Base-by-base conservation (phyloP, 23 tunicate genomes). In the Ascidia mentula region DNA sequence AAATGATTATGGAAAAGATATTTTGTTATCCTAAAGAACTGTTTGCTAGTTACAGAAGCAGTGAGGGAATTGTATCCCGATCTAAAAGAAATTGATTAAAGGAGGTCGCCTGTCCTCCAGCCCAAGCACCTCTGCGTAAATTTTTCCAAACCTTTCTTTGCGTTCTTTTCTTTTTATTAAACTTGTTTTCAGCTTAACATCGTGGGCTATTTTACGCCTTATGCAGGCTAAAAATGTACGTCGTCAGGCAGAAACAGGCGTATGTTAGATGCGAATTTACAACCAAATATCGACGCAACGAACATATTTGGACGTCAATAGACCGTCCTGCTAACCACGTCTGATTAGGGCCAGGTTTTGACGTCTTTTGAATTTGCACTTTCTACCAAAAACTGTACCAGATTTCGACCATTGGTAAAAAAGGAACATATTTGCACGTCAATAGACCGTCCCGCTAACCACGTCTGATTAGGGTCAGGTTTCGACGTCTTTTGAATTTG, bases 291-390 rank as follows among this genome's bases (percentile, higher is more conserved):
- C 65, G 65, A 53, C 65, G 7, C 13, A 53, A 53, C 65, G 65
- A 53, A 9, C 13, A 53, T 53, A 53, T 53, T 53, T 53, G 12
- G 65, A 53, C 65, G 65, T 53, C 65, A 5, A 53, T 9, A 6
- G 13, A 53, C 22, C 65, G 65, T 53, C 65, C 65, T 20, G 65
- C 65, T 9, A 53, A 6, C 4, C 65, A 53, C 65, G 65, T 53
- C 65, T 53, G 24, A 53, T 53, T 53, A 53, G 13, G 65, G 65
- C 24, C 65, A 6, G 65, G 1, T 53, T 53, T 53, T 1, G 65
- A 53, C 65, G 65, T 53, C 65, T 53, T 53, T 53, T 53, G 65
- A 53, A 53, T 53, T 53, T 53, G 65, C 65, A 53, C 65, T 53
- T 53, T n/a, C n/a, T n/a, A n/a, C n/a, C n/a, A n/a, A n/a, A n/a